A percentile compares a stretch with the other conserved stretches of the same genome.
These are phyloP conservation scores for Drosophila limbata DNA, from an alignment of 2,888 invertebrate genomes.

Conservation along the genomic window DNA sequence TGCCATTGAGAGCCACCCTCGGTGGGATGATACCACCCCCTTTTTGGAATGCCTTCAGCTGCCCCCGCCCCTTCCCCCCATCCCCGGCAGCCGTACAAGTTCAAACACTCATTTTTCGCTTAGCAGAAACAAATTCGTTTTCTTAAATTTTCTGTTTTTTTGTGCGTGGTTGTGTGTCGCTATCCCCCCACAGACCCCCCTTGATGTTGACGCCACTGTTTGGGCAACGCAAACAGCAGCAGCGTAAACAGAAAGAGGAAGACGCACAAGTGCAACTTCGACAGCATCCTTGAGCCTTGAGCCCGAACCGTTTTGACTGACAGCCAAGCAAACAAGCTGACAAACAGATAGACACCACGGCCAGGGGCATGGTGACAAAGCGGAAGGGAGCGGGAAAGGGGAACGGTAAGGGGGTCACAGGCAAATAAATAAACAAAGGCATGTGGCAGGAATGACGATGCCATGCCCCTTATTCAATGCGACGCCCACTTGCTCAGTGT, in stretches of 20 bases:
- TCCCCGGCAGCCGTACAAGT: slow-evolving; percentile 75
- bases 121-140: slow-evolving; percentile 61
- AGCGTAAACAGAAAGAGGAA: slow-evolving; percentile 45
- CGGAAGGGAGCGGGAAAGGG: background rate
- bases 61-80: too few species aligned
- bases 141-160: slow-evolving; percentile 24
- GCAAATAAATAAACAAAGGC: slow-evolving; percentile 75
- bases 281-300: slow-evolving; percentile 67
- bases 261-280: slow-evolving; percentile 66
- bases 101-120: slow-evolving; percentile 83
- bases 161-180: slow-evolving; percentile 13
- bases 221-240: slow-evolving; percentile 68
- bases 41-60: slow-evolving; percentile 9
- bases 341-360: slow-evolving; percentile 21
- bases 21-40: slow-evolving; percentile 1
- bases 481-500: slow-evolving; percentile 63
- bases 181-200: background rate
- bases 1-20: slow-evolving; percentile 75
- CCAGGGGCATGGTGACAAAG: slow-evolving; percentile 4
- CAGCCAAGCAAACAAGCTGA: slow-evolving; percentile 66
- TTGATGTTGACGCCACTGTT: slow-evolving; percentile 56
- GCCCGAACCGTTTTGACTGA: slow-evolving; percentile 74
- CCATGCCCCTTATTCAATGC: slow-evolving; percentile 37
- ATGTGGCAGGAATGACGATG: background rate
- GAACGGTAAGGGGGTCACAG: slow-evolving; percentile 11